phyloP scores from a whole-genome alignment of 2,888 invertebrate species.

The Himalopsyche japonica region DNA sequence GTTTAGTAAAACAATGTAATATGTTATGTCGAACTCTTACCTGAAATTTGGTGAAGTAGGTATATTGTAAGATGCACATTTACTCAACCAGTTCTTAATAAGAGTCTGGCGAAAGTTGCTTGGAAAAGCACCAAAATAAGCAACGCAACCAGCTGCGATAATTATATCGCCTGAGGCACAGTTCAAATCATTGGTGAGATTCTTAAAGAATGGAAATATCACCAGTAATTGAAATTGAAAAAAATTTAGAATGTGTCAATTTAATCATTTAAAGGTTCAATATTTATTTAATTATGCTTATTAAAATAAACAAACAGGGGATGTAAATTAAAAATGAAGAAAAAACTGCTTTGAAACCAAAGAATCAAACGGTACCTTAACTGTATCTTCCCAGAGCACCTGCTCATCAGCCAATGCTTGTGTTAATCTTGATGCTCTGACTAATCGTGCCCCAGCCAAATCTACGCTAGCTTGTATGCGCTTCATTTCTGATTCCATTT shows the following conservation, averaged over 20 bases:
- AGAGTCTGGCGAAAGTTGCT: conserved; percentile 70
- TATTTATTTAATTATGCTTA: no score
- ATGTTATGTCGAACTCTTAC: conserved; percentile 46
- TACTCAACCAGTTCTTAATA: conserved; percentile 67
- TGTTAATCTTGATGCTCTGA: conserved; percentile 81
- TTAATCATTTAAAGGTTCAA: no score
- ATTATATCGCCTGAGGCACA: conserved; percentile 86
- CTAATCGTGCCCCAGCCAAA: conserved; percentile 75
- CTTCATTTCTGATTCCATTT: conserved; percentile 71
- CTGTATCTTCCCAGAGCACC: conserved; percentile 78
- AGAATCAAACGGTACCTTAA: conserved; percentile 47
- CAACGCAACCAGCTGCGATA: conserved; percentile 83
- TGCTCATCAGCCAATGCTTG: conserved; percentile 87
- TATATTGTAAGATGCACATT: conserved; percentile 68
- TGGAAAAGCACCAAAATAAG: conserved; percentile 91
- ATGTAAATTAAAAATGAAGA: no score
- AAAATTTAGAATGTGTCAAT: no score
- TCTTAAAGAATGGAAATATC: conserved; percentile 49
- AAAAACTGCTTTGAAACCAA: no score
- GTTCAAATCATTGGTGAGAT: conserved; percentile 67
- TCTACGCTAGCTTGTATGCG: conserved; percentile 79
- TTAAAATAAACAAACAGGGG: no score
- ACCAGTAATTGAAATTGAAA: no score
- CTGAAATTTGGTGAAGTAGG: conserved; percentile 72
- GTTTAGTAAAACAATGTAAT: background rate